Base-by-base conservation (phyloP, 2,888 invertebrate genomes). In the Agriopis marginaria region DNA sequence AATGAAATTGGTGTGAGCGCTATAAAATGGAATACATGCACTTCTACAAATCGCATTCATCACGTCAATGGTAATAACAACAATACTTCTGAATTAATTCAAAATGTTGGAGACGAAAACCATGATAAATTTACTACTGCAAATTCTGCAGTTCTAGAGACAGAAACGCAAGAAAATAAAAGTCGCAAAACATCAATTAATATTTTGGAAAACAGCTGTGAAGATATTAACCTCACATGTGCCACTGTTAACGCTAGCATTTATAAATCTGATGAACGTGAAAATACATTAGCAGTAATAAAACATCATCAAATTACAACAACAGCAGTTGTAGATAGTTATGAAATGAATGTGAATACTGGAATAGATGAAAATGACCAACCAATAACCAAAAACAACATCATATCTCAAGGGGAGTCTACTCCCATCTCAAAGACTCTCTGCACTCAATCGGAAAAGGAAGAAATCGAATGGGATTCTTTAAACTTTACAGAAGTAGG, bases 1-100 rank as follows among this genome's bases (percentile, higher is more conserved):
- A 94, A 95, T 78, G 97, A 98, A 91, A 95, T 98, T 74, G 97
- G 97, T 4, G 94, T 97, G 7, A 93, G 93, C 23, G 95, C 96
- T 77, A 96, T 97, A 40, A 96, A 96, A 76, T 97, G 97, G 97
- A 87, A 93, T 56, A 83, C 85, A 66, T 84, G 86, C 61, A 65
- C 73, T 45, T 17, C 64, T 3, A 23, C 14, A 49, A 67, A 72
- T 51, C 63, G 51, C 42, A 51, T 61, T 47, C 72, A 74, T 47
- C 56, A 74, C 61, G 60, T 68, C 44, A 66, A 65, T 17, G 53
- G 7, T 12, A 63, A 68, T 63, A 32, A 67, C 63, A 50, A 6
- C 6, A 51, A 54, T 47, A 40, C 11, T 9, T 10, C 44, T 44
- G 44, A 68, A 50, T 8, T 7, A 7, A 47, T 51, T 53, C 17